Base-by-base conservation (phyloP, 2,113 vertebrate species). In the Centropus bengalensis region DNA sequence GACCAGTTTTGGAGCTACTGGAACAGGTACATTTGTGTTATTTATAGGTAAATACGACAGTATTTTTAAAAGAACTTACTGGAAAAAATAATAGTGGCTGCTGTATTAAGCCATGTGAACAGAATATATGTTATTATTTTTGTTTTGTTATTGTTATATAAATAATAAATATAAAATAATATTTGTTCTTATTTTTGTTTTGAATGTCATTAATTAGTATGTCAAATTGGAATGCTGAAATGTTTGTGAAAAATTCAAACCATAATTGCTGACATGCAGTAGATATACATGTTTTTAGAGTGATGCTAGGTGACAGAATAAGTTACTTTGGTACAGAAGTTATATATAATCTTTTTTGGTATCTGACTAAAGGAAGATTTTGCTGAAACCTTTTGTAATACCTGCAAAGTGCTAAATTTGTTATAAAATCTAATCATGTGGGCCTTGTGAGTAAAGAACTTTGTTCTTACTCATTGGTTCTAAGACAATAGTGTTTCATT, bases 1-100 rank as follows among this genome's bases (percentile, higher is more conserved):
- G 99, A 99, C 95, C 99, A 99, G 96, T 99, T 99, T 97, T 99
- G 99, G 99, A 99, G 99, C 98, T 99, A 99, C 97, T 99, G 99
- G 99, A 99, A 99, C 98, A 99, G 99, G 99, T 99, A 96, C 93
- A 40, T 88, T 77, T 94, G 91, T 86, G 52, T 87, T 95, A 52
- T 91, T 79, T 90, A 49, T 58, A 95, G 86, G 91, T 93, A 94
- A 90, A 88, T 77, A 96, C 32, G 44, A 89, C 47, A 82, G 51
- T 13, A 33, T 96, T 92, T 88, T 73, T 90, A 68, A 96, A 94
- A 93, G n/a, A 88, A 93, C 24, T 93, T 96, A 94, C n/a, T 89
- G 83, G 64, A 83, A 93, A 52, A 97, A 95, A 80, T 63, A 77
- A 49, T 76, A 20, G 8, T 83, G 59, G 78, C 40, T 90, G 81